Evolutionary conservation across 2,888 invertebrate genomes (phyloP), one percentile per base, ranked within the genome.

Genomic region (Pemphredon lugubris): DNA sequence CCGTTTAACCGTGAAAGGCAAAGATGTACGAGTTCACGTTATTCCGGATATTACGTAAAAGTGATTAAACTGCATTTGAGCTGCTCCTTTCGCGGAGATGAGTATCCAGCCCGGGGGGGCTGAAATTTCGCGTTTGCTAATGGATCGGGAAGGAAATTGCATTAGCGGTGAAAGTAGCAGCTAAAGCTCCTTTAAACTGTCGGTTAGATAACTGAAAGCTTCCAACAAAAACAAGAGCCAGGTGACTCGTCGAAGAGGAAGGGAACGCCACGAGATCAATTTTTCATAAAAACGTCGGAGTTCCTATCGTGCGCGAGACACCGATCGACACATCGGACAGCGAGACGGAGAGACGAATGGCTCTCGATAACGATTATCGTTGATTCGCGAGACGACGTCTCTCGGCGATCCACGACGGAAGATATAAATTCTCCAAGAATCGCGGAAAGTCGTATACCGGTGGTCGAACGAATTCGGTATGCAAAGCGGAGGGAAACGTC

Each of bases 21-120:
- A 45, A 58, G 51, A 54, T 7, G 4, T 16, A 4, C 20, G 57
- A 54, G 23, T 34, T 32, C 32, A 26, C 34, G 54, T 23, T 44
- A 42, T 57, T 70, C 60, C 34, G 37, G 53, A 34, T 70, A 70
- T 71, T 70, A 72, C 70, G 61, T 51, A 61, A 70, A 71, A 61
- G 61, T 71, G 71, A 70, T 70, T 71, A 61, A 70, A 71, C 70
- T 54, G 47, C 69, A 54, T 70, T 61, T 61, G 70, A 71, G 70
- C 70, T 70, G 71, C 70, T 71, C 67, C 71, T 61, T n/a, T 70
- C 72, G 60, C 44, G 32, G 21, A 50, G 26, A 40, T 21, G 42
- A 21, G 47, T 9, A 20, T 42, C 39, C 21, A 47, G 16, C 51
- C 20, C 54, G 30, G 54, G 53, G 61, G 61, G 55, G 54, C 53